A percentile compares a stretch with the other conserved stretches of the same genome.
phyloP scores from a whole-genome alignment of 30 jellyfish, hydroid and myxozoan genomes.

The Aurelia sp. region DNA sequence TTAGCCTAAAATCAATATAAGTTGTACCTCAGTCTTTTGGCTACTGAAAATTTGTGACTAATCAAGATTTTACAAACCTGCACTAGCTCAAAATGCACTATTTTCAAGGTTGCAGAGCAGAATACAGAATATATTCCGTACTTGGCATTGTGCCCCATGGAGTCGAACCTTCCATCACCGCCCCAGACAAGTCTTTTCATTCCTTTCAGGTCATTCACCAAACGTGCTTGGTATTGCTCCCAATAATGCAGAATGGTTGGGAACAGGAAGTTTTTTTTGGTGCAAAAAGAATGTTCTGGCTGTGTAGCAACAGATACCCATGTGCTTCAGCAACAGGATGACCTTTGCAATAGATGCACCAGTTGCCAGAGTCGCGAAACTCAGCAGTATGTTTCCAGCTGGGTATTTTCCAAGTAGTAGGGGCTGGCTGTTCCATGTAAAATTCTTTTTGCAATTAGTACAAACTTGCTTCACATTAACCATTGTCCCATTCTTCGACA shows the following conservation, averaged over 20 bases:
- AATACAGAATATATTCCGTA: conserved; percentile 29
- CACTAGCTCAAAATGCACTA: conserved; percentile 20
- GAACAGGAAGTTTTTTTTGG: conserved; percentile 48
- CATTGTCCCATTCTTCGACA: conserved; percentile 43
- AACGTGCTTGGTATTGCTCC: conserved; percentile 7
- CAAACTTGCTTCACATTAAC: conserved; percentile 41
- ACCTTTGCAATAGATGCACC: conserved; percentile 51
- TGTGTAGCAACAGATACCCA: conserved; percentile 37
- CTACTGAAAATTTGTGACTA: not conserved
- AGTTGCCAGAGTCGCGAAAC: conserved; percentile 34
- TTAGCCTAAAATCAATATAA: not conserved
- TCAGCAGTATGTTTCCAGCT: conserved; percentile 56
- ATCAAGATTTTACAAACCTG: conserved; percentile 3
- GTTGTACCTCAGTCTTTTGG: too few relatives aligned
- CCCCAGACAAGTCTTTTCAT: conserved; percentile 25
- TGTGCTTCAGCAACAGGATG: conserved; percentile 38
- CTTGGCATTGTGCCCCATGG: conserved; percentile 66
- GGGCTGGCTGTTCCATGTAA: conserved; percentile 49
- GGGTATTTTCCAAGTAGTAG: conserved; percentile 21
- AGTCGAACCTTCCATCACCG: conserved; percentile 69
- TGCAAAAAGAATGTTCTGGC: conserved; percentile 49
- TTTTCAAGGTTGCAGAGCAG: conserved; percentile 15
- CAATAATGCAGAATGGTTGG: conserved; percentile 29
- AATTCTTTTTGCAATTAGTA: conserved; percentile 6
- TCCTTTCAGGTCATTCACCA: conserved; percentile 3